Evolutionary conservation across 2,888 invertebrate species (phyloP).

Genomic region (Andrena hattorfiana): DNA sequence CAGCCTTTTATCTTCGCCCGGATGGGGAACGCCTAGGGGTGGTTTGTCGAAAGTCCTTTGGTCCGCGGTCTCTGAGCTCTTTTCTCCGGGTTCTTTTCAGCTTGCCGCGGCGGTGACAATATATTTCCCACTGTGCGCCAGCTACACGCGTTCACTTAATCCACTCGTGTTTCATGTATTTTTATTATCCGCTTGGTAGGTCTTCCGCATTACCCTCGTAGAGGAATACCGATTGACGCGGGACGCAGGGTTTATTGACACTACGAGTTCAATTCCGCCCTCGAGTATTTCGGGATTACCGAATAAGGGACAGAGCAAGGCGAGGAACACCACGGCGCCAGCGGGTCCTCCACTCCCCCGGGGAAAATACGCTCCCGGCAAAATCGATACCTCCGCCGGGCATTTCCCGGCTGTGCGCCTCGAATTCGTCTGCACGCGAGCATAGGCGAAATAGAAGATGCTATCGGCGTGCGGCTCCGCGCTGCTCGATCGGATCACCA

Average conservation of each 20-base stretch:
- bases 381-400: constrained; percentile 58
- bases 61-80: neutral
- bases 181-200: neutral
- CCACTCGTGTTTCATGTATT: neutral
- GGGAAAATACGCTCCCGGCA: constrained; percentile 39
- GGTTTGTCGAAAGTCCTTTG: constrained; percentile 54
- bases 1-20: constrained; percentile 47
- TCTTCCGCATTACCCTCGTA: too few relatives aligned
- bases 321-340: neutral
- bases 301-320: constrained; percentile 1
- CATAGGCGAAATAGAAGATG: constrained; percentile 22
- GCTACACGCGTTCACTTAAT: neutral
- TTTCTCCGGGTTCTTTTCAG: constrained; percentile 17
- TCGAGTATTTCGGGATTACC: too few relatives aligned
- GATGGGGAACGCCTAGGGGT: constrained; percentile 23
- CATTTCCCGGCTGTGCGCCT: constrained; percentile 44
- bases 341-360: neutral
- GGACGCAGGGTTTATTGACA: too few relatives aligned
- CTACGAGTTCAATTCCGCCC: too few relatives aligned
- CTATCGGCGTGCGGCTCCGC: constrained; percentile 36
- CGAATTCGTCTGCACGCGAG: constrained; percentile 36
- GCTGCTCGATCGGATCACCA: constrained; percentile 10
- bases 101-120: constrained; percentile 11
- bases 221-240: too few relatives aligned
- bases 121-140: constrained; percentile 2